Conservation (phyloP, 2,113 vertebrate genomes). For the Anhinga anhinga region DNA sequence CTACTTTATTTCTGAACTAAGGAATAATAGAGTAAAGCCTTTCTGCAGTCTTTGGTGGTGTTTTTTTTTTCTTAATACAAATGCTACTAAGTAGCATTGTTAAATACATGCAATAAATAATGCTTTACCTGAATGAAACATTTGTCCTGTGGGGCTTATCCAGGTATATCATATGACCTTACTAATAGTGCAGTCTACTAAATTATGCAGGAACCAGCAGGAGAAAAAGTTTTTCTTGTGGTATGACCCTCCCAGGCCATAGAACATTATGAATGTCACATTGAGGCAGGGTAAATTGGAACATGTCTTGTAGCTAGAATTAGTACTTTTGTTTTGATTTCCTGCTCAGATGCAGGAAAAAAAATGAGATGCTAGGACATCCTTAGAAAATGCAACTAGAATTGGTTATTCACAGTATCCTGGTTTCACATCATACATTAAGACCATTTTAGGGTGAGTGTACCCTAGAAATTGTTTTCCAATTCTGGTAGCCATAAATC, state of each 20-base stretch:
- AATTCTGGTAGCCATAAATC: background rate
- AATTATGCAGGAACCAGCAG: background rate
- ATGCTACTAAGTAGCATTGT: background rate
- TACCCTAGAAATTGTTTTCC: background rate
- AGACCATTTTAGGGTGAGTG: background rate
- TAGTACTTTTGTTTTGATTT: background rate
- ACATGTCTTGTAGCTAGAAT: background rate
- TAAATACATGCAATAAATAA: background rate
- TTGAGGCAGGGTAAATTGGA: background rate
- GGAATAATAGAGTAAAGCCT: background rate
- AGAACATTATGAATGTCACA: background rate
- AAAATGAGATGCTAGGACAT: background rate
- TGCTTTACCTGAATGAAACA: background rate
- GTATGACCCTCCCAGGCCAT: background rate
- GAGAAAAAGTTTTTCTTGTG: background rate
- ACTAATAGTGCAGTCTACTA: background rate
- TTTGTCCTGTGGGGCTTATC: background rate
- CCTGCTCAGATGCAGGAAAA: background rate
- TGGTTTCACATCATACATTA: background rate
- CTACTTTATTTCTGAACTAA: background rate
- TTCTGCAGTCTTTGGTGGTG: background rate
- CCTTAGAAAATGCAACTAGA: background rate
- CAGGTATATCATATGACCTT: background rate
- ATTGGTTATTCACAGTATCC: background rate
- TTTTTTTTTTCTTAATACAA: background rate